These are phyloP conservation scores for Trididemnum miniatum DNA, from an alignment of 23 tunicate genomes.

Conservation along the genomic window DNA sequence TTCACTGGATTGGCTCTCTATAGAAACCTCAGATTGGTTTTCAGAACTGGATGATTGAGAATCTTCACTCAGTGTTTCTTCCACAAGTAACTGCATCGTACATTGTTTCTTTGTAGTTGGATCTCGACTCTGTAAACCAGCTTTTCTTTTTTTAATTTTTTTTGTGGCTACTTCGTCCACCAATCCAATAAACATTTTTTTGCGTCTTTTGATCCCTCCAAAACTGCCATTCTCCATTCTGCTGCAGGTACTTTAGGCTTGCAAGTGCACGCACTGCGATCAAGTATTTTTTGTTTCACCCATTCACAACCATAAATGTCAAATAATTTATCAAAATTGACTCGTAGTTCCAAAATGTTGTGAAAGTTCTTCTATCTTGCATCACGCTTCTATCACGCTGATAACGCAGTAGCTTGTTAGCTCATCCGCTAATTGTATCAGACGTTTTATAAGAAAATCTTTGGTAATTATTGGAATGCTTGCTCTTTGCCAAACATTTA, in stretches of 20 bases:
- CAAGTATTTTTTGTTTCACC: neutral
- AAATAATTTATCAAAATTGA: neutral
- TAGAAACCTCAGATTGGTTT: neutral
- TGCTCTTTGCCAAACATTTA: neutral
- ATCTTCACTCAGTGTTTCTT: neutral
- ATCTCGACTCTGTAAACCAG: neutral
- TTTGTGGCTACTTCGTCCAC: neutral
- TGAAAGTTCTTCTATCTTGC: neutral
- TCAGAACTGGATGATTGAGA: neutral
- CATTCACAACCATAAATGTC: neutral
- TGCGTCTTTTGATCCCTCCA: neutral
- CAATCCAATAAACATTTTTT: neutral
- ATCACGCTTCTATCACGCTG: too few species aligned
- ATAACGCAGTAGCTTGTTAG: neutral
- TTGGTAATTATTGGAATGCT: neutral
- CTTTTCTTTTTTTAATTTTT: neutral
- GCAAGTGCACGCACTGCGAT: neutral
- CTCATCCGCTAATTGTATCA: neutral
- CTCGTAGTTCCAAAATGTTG: neutral
- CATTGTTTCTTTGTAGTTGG: neutral
- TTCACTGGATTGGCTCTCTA: neutral
- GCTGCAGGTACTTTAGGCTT: neutral
- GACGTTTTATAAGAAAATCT: neutral
- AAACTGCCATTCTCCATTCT: neutral
- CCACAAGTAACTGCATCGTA: neutral